Conservation (phyloP, 2,888 invertebrate genomes). For the Ryuthela nishihirai region DNA sequence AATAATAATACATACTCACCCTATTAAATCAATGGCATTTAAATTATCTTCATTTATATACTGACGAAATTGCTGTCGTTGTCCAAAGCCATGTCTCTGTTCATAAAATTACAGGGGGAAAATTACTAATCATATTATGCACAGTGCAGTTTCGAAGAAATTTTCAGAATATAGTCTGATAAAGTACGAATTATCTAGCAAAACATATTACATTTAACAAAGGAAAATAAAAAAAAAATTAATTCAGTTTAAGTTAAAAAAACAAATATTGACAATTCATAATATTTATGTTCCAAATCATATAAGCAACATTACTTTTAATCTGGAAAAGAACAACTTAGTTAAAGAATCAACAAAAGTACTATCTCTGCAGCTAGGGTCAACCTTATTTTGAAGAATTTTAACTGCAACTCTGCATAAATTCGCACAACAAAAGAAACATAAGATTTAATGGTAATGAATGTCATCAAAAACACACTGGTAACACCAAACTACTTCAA, state of each 20-base stretch:
- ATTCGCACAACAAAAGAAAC: no score
- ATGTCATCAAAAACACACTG: no score
- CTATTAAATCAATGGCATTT: slow-evolving; percentile 16
- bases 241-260: background rate
- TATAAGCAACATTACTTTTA: background rate
- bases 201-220: background rate
- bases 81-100: slow-evolving; percentile 30
- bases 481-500: no score
- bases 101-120: slow-evolving; percentile 3
- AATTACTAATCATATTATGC: background rate
- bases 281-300: no score
- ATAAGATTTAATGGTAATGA: no score
- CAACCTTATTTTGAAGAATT: no score
- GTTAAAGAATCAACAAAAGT: no score
- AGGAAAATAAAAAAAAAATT: background rate
- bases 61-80: slow-evolving; percentile 18
- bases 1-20: slow-evolving; percentile 11
- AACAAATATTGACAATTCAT: background rate
- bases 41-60: slow-evolving; percentile 14
- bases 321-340: background rate
- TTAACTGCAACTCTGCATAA: no score
- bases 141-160: background rate
- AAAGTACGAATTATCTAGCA: background rate
- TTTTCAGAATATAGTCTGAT: background rate
- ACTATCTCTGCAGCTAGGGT: no score